Percentiles rank a stretch among this genome's conserved stretches.
Evolutionary conservation across 2,888 invertebrate genomes (phyloP).

Genomic region (Gonocerus acuteangulatus): DNA sequence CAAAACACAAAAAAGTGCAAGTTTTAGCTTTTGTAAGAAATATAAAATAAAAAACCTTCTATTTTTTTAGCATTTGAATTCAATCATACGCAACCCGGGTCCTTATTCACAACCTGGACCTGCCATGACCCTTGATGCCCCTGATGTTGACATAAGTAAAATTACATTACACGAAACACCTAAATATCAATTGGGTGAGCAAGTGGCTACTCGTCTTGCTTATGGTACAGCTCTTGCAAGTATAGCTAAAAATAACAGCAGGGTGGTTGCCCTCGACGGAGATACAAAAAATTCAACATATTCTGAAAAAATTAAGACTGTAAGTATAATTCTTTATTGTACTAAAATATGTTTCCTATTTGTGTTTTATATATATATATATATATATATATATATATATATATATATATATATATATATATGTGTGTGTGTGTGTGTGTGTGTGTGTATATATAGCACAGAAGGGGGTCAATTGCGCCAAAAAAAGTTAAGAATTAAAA

Average conservation of each 20-base stretch:
- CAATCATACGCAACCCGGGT: slow-evolving; percentile 59
- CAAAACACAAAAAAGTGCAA: too few relatives aligned
- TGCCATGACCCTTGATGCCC: slow-evolving; percentile 58
- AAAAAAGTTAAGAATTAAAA: too few relatives aligned
- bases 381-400: too few relatives aligned
- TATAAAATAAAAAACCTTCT: too few relatives aligned
- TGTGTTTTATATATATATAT: too few relatives aligned
- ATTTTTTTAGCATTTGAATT: slow-evolving; percentile 52
- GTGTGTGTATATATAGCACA: too few relatives aligned
- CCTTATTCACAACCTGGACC: slow-evolving; percentile 50
- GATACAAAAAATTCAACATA: slow-evolving; percentile 99
- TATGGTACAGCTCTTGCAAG: slow-evolving; percentile 93
- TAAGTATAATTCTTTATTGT: too few relatives aligned
- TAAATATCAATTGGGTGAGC: slow-evolving; percentile 66
- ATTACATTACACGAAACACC: slow-evolving; percentile 72
- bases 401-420: too few relatives aligned
- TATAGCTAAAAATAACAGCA: slow-evolving; percentile 57
- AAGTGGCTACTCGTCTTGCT: slow-evolving; percentile 81
- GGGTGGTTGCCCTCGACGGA: slow-evolving; percentile 91
- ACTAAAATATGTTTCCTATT: neutral
- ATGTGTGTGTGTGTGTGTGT: too few relatives aligned
- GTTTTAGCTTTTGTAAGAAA: too few relatives aligned
- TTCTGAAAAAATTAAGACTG: slow-evolving; percentile 81
- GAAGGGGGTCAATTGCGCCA: too few relatives aligned
- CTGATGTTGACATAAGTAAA: slow-evolving; percentile 63